Evolutionary conservation across 2,113 vertebrate species (phyloP), one percentile per base, ranked within the genome.

Genomic region (Dunckerocampus dactyliophorus): DNA sequence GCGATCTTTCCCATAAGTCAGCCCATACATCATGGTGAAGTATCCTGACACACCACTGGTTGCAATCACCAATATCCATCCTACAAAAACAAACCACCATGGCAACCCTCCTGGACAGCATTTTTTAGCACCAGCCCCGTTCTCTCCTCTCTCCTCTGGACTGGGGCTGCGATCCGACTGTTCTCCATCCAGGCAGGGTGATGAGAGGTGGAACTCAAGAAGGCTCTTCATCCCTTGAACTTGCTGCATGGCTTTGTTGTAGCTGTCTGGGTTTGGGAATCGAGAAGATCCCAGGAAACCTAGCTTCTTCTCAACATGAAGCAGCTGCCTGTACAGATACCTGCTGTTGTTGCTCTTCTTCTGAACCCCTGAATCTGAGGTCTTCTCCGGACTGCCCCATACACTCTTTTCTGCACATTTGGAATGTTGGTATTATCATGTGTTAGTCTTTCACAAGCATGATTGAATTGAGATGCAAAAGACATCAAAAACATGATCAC

Each of bases 1-100:
- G 69, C 92, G 92, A 16, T 94, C 91, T 62, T 91, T 91, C 52
- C 96, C 94, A 0, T 97, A 97, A 5, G 92, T 94, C 65, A 99
- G 85, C 39, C 95, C 94, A 0, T 97, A 97, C 69, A 98, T 90
- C 93, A 95, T 95, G 15, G 96, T 97, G 58, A 95, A 96, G 87
- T 95, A 98, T 54, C 88, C 95, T 0, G 94, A 94, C 24, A 94
- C 90, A 0, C 85, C 51, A 0, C 96, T 95, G 50, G 95, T 95
- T 47, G 85, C 87, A 0, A 76, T 88, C 68, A 98, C 93, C 46
- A 99, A 88, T 58, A 91, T 84, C 96, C 96, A 98, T 28, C 89
- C 96, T 6, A 97, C 81, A 74, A 94, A 92, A 54, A 93, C 88
- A 82, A 93, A 97, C 95, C 95, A 96, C 95, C 93, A 95, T 15